These are phyloP conservation scores for Heliconius hewitsoni DNA, from an alignment of 1,140 invertebrate genomes.

Conservation along the genomic window DNA sequence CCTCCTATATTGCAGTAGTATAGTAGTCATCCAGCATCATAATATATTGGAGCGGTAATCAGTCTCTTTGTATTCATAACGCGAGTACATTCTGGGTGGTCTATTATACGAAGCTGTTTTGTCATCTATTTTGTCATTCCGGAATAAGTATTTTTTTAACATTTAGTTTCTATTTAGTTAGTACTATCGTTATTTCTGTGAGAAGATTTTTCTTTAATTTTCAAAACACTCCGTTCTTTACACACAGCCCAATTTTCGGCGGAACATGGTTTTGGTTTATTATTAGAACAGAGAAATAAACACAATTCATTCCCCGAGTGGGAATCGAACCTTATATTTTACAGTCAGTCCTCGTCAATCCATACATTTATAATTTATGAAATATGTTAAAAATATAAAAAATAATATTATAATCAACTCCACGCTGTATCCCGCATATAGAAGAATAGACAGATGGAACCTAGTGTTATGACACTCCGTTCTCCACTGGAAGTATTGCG, in stretches of 20 bases:
- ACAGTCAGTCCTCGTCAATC: too few relatives aligned
- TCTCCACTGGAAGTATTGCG: too few relatives aligned
- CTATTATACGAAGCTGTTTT: conserved; percentile 11
- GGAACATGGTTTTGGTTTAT: too few relatives aligned
- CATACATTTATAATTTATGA: too few relatives aligned
- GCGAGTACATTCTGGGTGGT: conserved; percentile 19
- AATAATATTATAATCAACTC: too few relatives aligned
- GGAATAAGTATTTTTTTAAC: conserved; percentile 9
- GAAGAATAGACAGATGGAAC: too few relatives aligned
- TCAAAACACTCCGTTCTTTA: neutral
- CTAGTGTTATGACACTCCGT: too few relatives aligned
- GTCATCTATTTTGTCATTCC: conserved; percentile 14
- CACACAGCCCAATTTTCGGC: neutral
- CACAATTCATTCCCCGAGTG: neutral
- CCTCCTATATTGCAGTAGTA: neutral
- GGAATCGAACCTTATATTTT: too few relatives aligned
- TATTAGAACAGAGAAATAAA: too few relatives aligned
- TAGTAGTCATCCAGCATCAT: neutral
- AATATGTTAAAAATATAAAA: too few relatives aligned
- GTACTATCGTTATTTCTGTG: neutral
- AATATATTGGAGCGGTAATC: conserved; percentile 21
- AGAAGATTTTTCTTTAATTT: neutral
- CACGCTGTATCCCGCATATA: too few relatives aligned
- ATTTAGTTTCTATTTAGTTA: neutral
- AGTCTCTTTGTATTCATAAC: conserved; percentile 12